phyloP scores from a whole-genome alignment of 2,888 invertebrate species.

The Cheilosia vernalis region DNA sequence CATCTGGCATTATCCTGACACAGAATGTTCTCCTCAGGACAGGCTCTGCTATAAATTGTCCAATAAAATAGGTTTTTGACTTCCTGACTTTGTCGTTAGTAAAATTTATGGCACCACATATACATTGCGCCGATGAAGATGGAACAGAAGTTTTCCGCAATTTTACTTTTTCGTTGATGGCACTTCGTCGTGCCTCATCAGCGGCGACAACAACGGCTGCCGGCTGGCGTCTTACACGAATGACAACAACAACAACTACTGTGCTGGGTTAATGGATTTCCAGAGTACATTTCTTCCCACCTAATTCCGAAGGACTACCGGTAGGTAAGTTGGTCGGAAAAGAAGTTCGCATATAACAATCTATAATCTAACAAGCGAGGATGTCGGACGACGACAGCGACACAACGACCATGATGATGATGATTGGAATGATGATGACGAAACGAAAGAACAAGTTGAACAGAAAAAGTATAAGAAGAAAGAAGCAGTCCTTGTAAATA shows the following conservation, averaged over 20 bases:
- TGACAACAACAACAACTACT: slow-evolving; percentile 15
- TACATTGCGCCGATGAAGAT: slow-evolving; percentile 61
- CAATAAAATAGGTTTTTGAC: slow-evolving; percentile 70
- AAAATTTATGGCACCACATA: slow-evolving; percentile 68
- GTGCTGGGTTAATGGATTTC: slow-evolving; percentile 67
- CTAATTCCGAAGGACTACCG: slow-evolving; percentile 51
- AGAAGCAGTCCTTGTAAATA: background rate
- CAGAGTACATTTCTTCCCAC: slow-evolving; percentile 70
- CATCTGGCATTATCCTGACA: slow-evolving; percentile 27
- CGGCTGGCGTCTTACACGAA: slow-evolving; percentile 19
- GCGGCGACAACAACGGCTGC: slow-evolving; percentile 4
- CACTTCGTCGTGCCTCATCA: slow-evolving; percentile 14
- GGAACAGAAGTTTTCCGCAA: slow-evolving; percentile 68
- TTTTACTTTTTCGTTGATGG: slow-evolving; percentile 43
- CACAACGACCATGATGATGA: background rate
- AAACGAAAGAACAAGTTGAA: slow-evolving; percentile 6
- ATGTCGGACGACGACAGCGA: slow-evolving; percentile 11
- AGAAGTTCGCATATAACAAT: slow-evolving; percentile 44
- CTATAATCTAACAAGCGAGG: slow-evolving; percentile 32
- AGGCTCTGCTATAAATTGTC: slow-evolving; percentile 58
- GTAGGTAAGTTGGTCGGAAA: slow-evolving; percentile 24
- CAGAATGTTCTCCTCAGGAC: background rate
- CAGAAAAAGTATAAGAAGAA: slow-evolving; percentile 2
- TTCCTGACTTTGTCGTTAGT: slow-evolving; percentile 74
- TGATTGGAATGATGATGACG: slow-evolving; percentile 11